Evolutionary conservation across 1,140 invertebrate species (phyloP).

Genomic region (Ostrea denselamellosa): DNA sequence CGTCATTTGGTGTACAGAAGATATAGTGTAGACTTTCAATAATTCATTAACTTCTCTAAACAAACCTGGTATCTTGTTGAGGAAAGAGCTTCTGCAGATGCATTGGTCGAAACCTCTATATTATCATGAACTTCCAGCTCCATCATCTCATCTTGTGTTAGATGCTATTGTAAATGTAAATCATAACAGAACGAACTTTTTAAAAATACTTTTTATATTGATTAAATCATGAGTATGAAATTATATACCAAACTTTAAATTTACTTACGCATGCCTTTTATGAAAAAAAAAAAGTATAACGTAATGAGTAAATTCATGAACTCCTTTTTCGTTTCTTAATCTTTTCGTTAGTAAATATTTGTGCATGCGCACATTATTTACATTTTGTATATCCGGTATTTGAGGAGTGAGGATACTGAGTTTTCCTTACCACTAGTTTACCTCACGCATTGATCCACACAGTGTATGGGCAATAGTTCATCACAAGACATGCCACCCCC

Average conservation of each 20-base stretch:
- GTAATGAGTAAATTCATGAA: background rate
- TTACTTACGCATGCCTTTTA: too few relatives aligned
- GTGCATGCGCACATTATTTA: constrained; percentile 48
- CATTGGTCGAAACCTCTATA: background rate
- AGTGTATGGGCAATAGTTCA: constrained; percentile 76
- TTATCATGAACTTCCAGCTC: constrained; percentile 13
- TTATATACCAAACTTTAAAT: too few relatives aligned
- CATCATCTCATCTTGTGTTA: background rate
- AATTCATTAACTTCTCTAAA: too few relatives aligned
- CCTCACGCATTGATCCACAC: constrained; percentile 30
- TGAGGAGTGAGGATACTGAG: constrained; percentile 28
- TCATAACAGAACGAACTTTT: background rate
- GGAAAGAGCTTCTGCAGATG: constrained; percentile 16
- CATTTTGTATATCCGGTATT: constrained; percentile 35
- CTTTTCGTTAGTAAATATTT: constrained; percentile 8
- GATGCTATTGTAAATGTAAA: background rate
- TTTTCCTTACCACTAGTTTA: constrained; percentile 19
- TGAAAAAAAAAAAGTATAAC: background rate
- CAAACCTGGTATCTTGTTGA: constrained; percentile 29
- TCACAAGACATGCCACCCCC: constrained; percentile 75
- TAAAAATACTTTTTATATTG: too few relatives aligned
- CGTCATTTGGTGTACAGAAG: too few relatives aligned
- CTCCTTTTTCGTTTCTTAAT: background rate
- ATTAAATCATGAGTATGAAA: too few relatives aligned
- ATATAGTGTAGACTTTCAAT: too few relatives aligned